phyloP scores from a whole-genome alignment of 2,888 invertebrate genomes.

The Agonopterix subpropinquella region DNA sequence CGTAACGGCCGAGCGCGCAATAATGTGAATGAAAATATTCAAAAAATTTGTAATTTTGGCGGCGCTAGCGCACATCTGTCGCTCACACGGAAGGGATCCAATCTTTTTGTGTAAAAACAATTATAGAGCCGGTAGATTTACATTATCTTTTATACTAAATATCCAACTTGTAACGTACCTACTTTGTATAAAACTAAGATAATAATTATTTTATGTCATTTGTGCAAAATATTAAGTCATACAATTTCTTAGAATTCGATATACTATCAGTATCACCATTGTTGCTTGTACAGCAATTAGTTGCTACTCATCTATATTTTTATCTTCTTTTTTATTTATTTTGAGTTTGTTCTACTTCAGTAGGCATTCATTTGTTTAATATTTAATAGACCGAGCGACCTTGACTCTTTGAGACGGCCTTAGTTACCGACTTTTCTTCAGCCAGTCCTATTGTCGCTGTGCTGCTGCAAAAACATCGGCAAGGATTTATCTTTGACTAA shows the following conservation, averaged over 20 bases:
- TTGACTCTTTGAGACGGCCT: constrained; percentile 44
- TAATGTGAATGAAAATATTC: constrained; percentile 72
- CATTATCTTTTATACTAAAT: neutral
- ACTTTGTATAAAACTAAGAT: no score
- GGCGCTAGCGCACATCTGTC: constrained; percentile 65
- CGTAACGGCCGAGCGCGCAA: constrained; percentile 71
- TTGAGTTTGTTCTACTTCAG: neutral
- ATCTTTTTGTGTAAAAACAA: constrained; percentile 9
- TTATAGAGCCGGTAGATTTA: constrained; percentile 1
- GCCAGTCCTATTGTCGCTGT: constrained; percentile 43
- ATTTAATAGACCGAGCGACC: constrained; percentile 16
- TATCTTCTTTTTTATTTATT: neutral
- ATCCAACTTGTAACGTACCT: no score
- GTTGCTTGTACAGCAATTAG: no score
- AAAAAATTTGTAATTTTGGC: constrained; percentile 66
- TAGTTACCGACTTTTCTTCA: constrained; percentile 28
- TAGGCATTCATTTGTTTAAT: no score
- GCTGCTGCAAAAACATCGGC: constrained; percentile 53
- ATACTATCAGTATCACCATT: no score
- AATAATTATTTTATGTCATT: no score
- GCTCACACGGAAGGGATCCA: constrained; percentile 21
- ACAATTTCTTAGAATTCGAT: no score
- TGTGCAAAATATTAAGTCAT: no score
- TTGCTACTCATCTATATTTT: no score
- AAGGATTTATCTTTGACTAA: constrained; percentile 45